Conservation (phyloP, 92 coral and sea anemone species). For the Chrysogorgia sp. region DNA sequence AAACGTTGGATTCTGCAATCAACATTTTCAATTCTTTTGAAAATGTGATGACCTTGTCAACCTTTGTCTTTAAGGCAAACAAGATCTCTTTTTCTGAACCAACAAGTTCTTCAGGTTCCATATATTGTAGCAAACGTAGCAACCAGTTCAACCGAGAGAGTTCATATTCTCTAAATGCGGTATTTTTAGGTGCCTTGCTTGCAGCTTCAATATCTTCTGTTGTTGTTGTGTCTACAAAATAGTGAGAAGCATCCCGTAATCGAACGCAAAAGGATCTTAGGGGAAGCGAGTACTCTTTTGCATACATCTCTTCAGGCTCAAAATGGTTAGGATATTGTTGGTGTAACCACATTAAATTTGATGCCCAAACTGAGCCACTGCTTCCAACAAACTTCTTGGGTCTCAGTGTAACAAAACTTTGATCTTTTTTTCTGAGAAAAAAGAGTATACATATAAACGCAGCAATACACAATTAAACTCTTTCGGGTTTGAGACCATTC, state of each 20-base stretch:
- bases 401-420: constrained; percentile 38
- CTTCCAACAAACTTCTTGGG: constrained; percentile 37
- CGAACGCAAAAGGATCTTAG: constrained; percentile 11
- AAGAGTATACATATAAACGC: neutral
- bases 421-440: constrained; percentile 7
- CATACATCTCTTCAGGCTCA: constrained; percentile 15
- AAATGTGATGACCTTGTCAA: neutral
- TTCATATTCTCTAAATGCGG: constrained; percentile 23
- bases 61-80: neutral
- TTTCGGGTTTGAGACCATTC: no score
- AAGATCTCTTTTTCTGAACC: constrained; percentile 4
- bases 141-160: constrained; percentile 14
- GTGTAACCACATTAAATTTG: constrained; percentile 1
- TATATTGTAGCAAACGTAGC: neutral
- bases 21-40: no score
- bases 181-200: neutral
- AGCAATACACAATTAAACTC: no score
- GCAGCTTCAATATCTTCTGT: constrained; percentile 8
- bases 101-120: neutral
- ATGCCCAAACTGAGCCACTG: constrained; percentile 46
- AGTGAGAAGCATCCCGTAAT: neutral
- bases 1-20: no score
- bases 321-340: constrained; percentile 17
- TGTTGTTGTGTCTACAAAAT: constrained; percentile 14
- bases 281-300: neutral